Base-by-base conservation (phyloP, 1,140 invertebrate genomes). In the Drosophila azteca region DNA sequence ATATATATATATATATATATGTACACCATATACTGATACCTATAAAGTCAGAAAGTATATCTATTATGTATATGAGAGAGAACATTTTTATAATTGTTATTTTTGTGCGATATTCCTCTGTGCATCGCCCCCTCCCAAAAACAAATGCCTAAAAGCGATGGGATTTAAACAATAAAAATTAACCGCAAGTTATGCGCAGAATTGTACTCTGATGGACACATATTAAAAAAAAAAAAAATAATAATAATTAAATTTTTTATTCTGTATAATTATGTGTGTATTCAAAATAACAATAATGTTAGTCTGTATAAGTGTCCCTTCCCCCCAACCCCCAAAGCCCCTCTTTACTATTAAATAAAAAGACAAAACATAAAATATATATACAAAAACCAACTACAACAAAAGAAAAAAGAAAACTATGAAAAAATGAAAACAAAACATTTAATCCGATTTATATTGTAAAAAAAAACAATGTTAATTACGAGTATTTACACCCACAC, bases 41-140 rank as follows among this genome's bases (percentile, higher is more conserved):
- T 70, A 66, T 60, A 70, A 45, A 67, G 45, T 70, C 59, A 64
- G 6, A 58, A 61, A 50, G 64, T 46, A 61, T 74, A 70, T 58
- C 67, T 77, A 58, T 72, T 81, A 82, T 68, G 50, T 69, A 71
- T 70, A 61, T 57, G 62, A 76, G n/a, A 60, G 35, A 71, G 54
- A 55, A 85, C 60, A 63, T 84, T 85, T 87, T 88, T 84, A 85
- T 85, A 82, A 87, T 78, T 85, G 82, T 85, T 88, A 87, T 88
- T 88, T 82, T 74, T 85, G 87, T 85, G 78, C 83, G 75, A 80
- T 79, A 79, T 88, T 79, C 63, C 70, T 75, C 76, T 72, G 76
- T 54, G 43, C 13, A 57, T 57, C 51, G 29, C 51, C 69, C 58
- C 58, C 64, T 58, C 9, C 24, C 24, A 26, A 26, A 5, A 60